Percentiles rank a stretch among this genome's conserved stretches.
phyloP scores from a whole-genome alignment of 2,113 vertebrate genomes.

The Halichoeres trimaculatus region DNA sequence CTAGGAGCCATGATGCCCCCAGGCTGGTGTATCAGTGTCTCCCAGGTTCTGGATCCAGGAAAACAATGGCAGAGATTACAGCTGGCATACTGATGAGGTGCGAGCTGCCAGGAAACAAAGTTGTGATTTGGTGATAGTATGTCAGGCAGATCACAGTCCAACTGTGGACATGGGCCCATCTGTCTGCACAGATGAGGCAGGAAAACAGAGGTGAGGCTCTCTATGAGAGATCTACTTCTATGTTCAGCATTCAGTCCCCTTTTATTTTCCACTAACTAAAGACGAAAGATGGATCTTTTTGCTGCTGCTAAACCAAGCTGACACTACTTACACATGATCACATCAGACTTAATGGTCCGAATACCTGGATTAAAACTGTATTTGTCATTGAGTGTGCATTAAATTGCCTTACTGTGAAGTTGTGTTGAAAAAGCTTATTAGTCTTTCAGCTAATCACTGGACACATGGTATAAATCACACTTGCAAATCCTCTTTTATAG shows the following conservation, averaged over 20 bases:
- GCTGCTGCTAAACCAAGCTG: slow-evolving; percentile 9
- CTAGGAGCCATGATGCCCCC: slow-evolving; percentile 20
- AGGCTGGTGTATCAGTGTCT: slow-evolving; percentile 34
- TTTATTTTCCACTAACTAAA: background rate
- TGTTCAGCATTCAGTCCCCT: background rate
- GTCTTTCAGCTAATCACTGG: slow-evolving; percentile 11
- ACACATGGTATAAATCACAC: slow-evolving; percentile 3
- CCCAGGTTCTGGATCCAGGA: slow-evolving; percentile 24
- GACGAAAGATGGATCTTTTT: slow-evolving; percentile 3
- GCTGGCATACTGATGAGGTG: slow-evolving; percentile 37
- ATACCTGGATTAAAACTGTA: slow-evolving; percentile 13
- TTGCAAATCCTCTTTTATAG: background rate
- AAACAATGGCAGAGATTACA: slow-evolving; percentile 48
- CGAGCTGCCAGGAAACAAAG: slow-evolving; percentile 34
- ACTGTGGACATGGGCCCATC: slow-evolving; percentile 30
- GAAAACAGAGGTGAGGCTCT: background rate
- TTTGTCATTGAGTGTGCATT: background rate
- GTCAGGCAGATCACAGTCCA: slow-evolving; percentile 31
- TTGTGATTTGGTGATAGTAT: slow-evolving; percentile 44
- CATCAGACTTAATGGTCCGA: slow-evolving; percentile 8
- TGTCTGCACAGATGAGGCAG: slow-evolving; percentile 6
- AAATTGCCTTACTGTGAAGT: slow-evolving; percentile 25
- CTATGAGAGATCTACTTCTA: background rate
- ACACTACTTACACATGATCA: slow-evolving; percentile 14
- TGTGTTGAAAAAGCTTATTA: slow-evolving; percentile 8